phyloP scores from a whole-genome alignment of 2,797 vertebrate genomes.

The Danio aesculapii region DNA sequence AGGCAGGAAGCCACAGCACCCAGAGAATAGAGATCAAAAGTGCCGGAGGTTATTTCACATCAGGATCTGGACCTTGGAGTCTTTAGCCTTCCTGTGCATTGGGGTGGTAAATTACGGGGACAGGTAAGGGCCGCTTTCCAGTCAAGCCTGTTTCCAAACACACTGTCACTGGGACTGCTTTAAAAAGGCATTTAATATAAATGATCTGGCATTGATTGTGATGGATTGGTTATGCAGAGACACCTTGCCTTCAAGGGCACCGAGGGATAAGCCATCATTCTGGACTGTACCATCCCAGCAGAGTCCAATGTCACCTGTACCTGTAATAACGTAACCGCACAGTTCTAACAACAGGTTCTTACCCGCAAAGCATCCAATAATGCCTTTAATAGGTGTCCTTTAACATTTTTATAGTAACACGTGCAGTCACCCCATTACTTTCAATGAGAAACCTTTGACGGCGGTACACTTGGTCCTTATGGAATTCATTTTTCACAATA shows the following conservation, averaged over 20 bases:
- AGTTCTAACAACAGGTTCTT: conserved; percentile 14
- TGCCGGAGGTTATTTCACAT: conserved; percentile 72
- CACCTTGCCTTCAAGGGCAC: conserved; percentile 84
- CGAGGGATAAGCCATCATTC: conserved; percentile 82
- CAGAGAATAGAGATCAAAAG: conserved; percentile 73
- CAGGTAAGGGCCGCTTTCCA: conserved; percentile 72
- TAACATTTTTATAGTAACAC: background rate
- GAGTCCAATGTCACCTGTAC: conserved; percentile 74
- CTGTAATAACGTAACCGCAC: conserved; percentile 66
- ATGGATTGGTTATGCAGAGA: conserved; percentile 82
- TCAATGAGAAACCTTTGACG: background rate
- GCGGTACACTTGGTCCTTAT: background rate
- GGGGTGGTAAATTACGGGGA: conserved; percentile 76
- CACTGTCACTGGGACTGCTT: conserved; percentile 68
- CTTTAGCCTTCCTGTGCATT: conserved; percentile 63
- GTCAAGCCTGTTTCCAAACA: conserved; percentile 67
- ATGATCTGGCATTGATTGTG: conserved; percentile 83
- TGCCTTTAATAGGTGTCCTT: background rate
- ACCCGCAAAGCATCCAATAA: background rate
- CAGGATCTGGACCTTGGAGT: conserved; percentile 64
- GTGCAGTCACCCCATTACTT: background rate
- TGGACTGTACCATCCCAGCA: conserved; percentile 73
- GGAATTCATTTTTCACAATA: background rate
- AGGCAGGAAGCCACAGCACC: conserved; percentile 68
- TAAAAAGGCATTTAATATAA: conserved; percentile 79